Percentiles rank a stretch among this genome's conserved stretches.
Conservation (phyloP, 2,113 vertebrate genomes). For the Menura novaehollandiae region DNA sequence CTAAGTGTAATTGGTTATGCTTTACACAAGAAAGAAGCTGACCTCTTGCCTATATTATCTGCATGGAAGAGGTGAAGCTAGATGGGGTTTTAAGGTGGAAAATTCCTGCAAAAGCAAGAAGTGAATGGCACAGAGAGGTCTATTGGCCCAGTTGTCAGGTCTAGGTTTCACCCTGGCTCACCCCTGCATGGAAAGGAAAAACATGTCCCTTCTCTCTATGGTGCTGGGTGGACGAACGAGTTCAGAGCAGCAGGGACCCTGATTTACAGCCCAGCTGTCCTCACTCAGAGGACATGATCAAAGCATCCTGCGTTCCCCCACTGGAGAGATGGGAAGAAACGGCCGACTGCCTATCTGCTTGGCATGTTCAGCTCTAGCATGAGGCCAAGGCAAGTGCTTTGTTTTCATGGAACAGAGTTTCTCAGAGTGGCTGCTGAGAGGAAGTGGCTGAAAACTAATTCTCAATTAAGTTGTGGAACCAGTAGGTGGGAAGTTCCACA, state of each 20-base stretch:
- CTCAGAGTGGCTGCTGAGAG: constrained; percentile 28
- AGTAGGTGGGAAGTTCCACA: constrained; percentile 32
- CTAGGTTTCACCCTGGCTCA: constrained; percentile 49
- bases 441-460: constrained; percentile 55
- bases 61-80: neutral
- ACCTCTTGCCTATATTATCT: constrained; percentile 20
- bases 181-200: constrained; percentile 11
- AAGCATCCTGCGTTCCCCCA: neutral
- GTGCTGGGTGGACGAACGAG: neutral
- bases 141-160: neutral
- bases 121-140: neutral
- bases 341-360: constrained; percentile 41
- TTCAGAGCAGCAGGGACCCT: constrained; percentile 44
- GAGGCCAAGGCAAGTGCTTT: constrained; percentile 28
- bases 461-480: constrained; percentile 49
- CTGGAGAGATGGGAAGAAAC: constrained; percentile 50
- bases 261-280: constrained; percentile 47
- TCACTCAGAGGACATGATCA: constrained; percentile 42
- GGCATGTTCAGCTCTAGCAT: constrained; percentile 46
- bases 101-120: neutral
- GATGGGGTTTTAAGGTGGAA: neutral
- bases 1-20: neutral
- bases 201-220: neutral
- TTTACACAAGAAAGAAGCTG: constrained; percentile 18
- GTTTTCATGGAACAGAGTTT: constrained; percentile 60